phyloP scores from a whole-genome alignment of 1,140 invertebrate genomes.

The Myzus persicae region DNA sequence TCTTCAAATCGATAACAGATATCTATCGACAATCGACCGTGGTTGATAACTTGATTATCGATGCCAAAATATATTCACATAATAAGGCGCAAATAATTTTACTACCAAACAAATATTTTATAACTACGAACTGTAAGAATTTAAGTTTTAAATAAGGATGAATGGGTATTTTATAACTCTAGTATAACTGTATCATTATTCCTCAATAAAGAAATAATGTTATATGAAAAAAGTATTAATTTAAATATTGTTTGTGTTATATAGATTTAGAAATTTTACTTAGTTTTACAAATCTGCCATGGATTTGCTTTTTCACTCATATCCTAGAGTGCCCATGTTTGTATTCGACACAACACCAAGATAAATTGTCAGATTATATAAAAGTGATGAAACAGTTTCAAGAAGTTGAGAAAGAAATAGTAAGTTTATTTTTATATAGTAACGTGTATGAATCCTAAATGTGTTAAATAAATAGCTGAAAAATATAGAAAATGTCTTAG shows the following conservation, averaged over 20 bases:
- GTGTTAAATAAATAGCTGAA: background rate
- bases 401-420: slow-evolving; percentile 64
- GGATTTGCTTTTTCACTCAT: slow-evolving; percentile 65
- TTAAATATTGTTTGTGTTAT: slow-evolving; percentile 58
- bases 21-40: no score
- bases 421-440: slow-evolving; percentile 58
- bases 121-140: no score
- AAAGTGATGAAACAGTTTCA: slow-evolving; percentile 66
- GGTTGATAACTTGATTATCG: no score
- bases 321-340: slow-evolving; percentile 68
- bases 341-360: slow-evolving; percentile 64
- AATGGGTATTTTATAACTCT: background rate
- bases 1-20: background rate
- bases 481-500: background rate
- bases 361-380: slow-evolving; percentile 61
- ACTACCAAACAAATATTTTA: no score
- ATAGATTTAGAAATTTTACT: slow-evolving; percentile 64
- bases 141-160: background rate
- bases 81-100: no score
- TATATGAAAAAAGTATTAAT: background rate
- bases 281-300: slow-evolving; percentile 62
- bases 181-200: background rate
- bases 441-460: background rate
- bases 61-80: no score
- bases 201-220: background rate